Evolutionary conservation across 2,888 invertebrate species (phyloP).

Genomic region (Fabriciana adippe): DNA sequence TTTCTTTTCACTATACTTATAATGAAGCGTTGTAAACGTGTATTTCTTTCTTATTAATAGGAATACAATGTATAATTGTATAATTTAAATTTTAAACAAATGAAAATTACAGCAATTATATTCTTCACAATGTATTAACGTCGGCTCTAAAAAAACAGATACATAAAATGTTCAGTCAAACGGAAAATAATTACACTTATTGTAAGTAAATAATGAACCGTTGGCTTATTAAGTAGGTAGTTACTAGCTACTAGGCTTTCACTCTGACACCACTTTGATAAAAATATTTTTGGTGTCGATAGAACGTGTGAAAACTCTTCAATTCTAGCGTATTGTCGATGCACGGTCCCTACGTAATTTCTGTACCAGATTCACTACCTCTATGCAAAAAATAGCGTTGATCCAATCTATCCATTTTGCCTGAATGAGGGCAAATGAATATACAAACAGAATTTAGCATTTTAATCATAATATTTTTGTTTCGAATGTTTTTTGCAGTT

Average conservation of each 20-base stretch:
- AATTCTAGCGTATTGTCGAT: too few relatives aligned
- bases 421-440: too few relatives aligned
- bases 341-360: too few relatives aligned
- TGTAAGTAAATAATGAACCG: conserved; percentile 33
- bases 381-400: too few relatives aligned
- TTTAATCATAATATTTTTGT: too few relatives aligned
- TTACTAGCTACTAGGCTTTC: background rate
- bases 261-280: conserved; percentile 6
- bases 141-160: conserved; percentile 14
- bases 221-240: conserved; percentile 21
- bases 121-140: conserved; percentile 17
- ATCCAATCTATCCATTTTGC: too few relatives aligned
- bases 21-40: conserved; percentile 8
- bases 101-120: conserved; percentile 29
- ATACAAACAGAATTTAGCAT: too few relatives aligned
- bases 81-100: conserved; percentile 23
- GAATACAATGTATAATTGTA: conserved; percentile 24
- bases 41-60: conserved; percentile 14
- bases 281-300: background rate
- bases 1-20: conserved; percentile 7
- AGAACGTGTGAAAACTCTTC: background rate
- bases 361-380: too few relatives aligned
- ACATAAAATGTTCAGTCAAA: conserved; percentile 21
- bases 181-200: conserved; percentile 35
- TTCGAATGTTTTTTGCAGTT: too few relatives aligned